These are phyloP conservation scores for Stomatorhinus walkeri DNA, from an alignment of 2,797 vertebrate species.

Conservation along the genomic window DNA sequence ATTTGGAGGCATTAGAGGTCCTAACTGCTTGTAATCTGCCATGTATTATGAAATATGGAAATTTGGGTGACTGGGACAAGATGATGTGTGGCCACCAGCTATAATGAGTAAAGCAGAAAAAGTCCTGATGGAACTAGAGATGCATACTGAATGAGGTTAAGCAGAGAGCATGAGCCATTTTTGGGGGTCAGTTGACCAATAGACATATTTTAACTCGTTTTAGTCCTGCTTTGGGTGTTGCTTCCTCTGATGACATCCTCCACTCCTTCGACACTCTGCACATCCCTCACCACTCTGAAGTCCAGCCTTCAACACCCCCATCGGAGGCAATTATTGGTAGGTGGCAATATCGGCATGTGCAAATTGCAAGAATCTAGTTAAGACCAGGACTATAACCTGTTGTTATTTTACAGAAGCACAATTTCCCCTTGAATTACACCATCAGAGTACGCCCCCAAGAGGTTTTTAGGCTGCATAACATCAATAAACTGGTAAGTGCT, in stretches of 20 bases:
- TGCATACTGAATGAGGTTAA: background rate
- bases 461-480: conserved; percentile 48
- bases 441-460: conserved; percentile 53
- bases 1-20: background rate
- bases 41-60: background rate
- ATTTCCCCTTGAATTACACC: conserved; percentile 59
- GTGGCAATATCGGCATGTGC: background rate
- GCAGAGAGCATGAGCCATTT: background rate
- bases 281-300: conserved; percentile 17
- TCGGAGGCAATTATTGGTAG: conserved; percentile 15
- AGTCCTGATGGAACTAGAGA: background rate
- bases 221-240: conserved; percentile 6
- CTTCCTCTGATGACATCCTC: background rate
- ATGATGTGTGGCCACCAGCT: background rate
- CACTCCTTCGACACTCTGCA: conserved; percentile 10
- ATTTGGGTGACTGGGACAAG: background rate
- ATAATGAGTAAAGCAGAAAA: background rate
- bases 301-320: background rate
- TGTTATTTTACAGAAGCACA: conserved; percentile 47
- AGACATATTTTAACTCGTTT: background rate
- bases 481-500: conserved; percentile 22
- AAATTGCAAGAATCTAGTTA: background rate
- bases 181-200: background rate
- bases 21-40: background rate
- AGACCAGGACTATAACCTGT: background rate